Evolutionary conservation across 1,140 invertebrate genomes (phyloP), one percentile per base, ranked within the genome.

Genomic region (Akabosia matsudoensis): DNA sequence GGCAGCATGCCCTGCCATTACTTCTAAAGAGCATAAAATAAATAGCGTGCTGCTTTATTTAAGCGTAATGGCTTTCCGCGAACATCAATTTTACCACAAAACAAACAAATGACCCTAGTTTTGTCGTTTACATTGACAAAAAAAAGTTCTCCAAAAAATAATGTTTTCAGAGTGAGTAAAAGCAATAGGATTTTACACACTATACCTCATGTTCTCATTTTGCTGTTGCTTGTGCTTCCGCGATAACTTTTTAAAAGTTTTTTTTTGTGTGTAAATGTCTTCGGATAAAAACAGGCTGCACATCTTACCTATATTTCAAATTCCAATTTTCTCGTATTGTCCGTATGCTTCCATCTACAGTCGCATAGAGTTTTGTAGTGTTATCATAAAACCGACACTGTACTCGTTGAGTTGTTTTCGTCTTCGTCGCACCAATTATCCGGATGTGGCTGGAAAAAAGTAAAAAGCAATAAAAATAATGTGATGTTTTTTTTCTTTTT

Each of bases 311-410:
- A 85, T 95, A 97, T 83, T 94, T 94, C 1, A 96, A 85, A 84
- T 95, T 96, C 94, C 94, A 97, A 84, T 96, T 96, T 85, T 97
- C 95, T 31, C 93, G 87, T 33, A 97, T 96, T 0, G 92, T 88
- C 89, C 92, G 84, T 34, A 87, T 84, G 28, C 81, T 82, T 31
- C 82, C 85, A 82, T 82, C 22, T 79, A 82, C 54, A 76, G 80
- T 76, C 80, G 56, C 14, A 67, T 74, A 79, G 16, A 56, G 70
- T 64, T 70, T 67, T 85, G 83, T 77, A 51, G 87, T 81, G 37
- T 85, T 84, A 81, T 93, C 92, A 91, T 93, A 95, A 61, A 95
- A 87, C n/a, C 92, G 88, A 82, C 94, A 96, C 88, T 91, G 91
- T 1, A 96, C 93, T n/a, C 89, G 86, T 79, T 95, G 93, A 0